phyloP scores from a whole-genome alignment of 2,113 vertebrate species.

The Choloepus hoffmanni region DNA sequence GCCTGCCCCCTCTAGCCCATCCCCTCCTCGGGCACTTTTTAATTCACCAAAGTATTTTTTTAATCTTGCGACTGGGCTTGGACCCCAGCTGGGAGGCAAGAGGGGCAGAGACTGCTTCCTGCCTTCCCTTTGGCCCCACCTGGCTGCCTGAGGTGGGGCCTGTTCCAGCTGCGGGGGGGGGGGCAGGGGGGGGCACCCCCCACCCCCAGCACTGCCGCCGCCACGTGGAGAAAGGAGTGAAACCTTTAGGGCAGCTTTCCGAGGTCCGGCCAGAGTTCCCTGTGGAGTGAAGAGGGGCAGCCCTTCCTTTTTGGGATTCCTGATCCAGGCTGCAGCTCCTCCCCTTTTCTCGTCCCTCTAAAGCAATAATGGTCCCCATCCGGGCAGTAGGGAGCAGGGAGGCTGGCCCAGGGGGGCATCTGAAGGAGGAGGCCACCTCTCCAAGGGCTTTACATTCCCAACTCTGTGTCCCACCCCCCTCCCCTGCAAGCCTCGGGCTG shows the following conservation, averaged over 20 bases:
- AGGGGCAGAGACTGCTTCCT: constrained; percentile 52
- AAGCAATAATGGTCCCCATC: constrained; percentile 87
- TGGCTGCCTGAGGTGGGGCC: constrained; percentile 26
- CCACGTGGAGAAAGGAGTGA: constrained; percentile 30
- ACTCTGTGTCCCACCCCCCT: neutral
- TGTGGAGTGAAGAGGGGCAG: neutral
- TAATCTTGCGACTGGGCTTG: constrained; percentile 78
- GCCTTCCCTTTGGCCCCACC: neutral
- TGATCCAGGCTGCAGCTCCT: neutral
- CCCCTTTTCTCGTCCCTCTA: constrained; percentile 66
- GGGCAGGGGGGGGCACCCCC: neutral
- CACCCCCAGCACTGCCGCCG: neutral
- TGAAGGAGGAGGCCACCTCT: constrained; percentile 53
- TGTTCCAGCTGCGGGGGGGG: constrained; percentile 21
- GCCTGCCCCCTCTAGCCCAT: constrained; percentile 63
- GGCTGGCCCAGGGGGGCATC: constrained; percentile 30
- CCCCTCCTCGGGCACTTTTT: constrained; percentile 79
- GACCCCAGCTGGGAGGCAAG: constrained; percentile 66
- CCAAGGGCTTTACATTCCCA: constrained; percentile 66
- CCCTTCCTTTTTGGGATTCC: neutral
- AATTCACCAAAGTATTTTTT: constrained; percentile 85
- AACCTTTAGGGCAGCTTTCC: constrained; percentile 37
- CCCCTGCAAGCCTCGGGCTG: constrained; percentile 28
- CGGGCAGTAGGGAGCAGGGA: constrained; percentile 61
- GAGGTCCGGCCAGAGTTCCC: neutral